These are phyloP conservation scores for Heliconius hortense DNA, from an alignment of 2,888 invertebrate genomes.

Conservation along the genomic window DNA sequence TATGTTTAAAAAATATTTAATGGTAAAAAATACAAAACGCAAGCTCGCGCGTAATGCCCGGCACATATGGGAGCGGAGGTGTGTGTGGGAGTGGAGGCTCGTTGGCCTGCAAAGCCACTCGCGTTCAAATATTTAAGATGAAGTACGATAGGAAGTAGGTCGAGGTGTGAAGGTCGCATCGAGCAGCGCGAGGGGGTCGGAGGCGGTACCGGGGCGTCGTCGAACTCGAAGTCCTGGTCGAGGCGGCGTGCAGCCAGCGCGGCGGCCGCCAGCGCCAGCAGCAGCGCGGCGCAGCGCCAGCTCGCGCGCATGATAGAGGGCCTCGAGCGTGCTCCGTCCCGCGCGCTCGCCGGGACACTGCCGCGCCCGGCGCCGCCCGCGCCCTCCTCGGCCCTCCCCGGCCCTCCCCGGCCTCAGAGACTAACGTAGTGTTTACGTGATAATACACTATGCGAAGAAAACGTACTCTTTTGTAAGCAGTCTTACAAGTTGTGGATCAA, in stretches of 20 bases:
- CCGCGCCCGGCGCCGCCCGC: constrained; percentile 37
- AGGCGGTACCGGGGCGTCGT: constrained; percentile 64
- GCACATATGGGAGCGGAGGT: background rate
- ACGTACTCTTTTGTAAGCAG: background rate
- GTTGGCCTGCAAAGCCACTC: constrained; percentile 1
- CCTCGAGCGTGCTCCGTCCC: constrained; percentile 28
- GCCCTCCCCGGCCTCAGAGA: constrained; percentile 34
- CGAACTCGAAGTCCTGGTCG: constrained; percentile 76
- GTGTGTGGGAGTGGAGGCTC: background rate
- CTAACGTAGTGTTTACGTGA: background rate
- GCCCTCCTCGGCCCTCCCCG: background rate
- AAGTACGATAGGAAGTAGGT: constrained; percentile 34
- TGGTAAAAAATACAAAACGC: background rate
- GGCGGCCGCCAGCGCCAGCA: constrained; percentile 51
- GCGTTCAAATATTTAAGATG: constrained; percentile 18
- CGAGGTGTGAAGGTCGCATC: constrained; percentile 19
- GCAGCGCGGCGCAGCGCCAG: constrained; percentile 46
- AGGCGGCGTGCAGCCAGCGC: constrained; percentile 50
- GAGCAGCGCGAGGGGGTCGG: background rate
- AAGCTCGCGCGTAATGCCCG: background rate
- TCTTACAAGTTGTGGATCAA: background rate
- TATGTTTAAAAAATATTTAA: background rate
- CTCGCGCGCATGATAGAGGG: constrained; percentile 39
- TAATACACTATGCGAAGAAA: background rate
- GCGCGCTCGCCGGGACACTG: constrained; percentile 37